Evolutionary conservation across 1,140 invertebrate species (phyloP).

Genomic region (Ridgeia piscesae): DNA sequence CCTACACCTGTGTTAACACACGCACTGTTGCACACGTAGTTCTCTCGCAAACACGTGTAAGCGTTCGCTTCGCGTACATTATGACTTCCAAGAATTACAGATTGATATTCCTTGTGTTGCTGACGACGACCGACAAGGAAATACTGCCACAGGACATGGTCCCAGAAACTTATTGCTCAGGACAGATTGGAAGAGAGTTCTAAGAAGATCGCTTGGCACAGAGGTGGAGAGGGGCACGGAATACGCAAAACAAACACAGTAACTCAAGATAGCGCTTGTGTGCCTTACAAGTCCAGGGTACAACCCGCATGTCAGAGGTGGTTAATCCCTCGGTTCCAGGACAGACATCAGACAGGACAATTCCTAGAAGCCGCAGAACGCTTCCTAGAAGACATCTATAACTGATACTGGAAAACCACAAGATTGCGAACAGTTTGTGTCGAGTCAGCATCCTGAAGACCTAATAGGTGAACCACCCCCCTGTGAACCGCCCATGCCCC

Average conservation of each 20-base stretch:
- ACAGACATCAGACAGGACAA: neutral
- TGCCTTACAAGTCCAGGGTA: neutral
- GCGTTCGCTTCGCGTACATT: neutral
- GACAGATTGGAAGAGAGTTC: neutral
- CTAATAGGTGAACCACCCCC: neutral
- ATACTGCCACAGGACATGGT: neutral
- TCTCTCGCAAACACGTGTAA: neutral
- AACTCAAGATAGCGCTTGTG: neutral
- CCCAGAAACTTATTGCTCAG: neutral
- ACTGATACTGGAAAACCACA: neutral
- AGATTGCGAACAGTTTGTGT: neutral
- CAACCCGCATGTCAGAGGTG: neutral
- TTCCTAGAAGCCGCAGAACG: neutral
- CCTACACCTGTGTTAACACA: neutral
- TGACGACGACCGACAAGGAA: neutral
- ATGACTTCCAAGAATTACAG: neutral
- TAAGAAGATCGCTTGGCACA: neutral
- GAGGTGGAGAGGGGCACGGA: neutral
- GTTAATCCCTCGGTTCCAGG: neutral
- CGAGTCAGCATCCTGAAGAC: neutral
- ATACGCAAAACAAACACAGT: neutral
- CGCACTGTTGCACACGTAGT: neutral
- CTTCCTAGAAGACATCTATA: slow-evolving; percentile 5
- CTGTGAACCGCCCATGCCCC: neutral
- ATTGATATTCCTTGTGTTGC: neutral